Percentiles rank a stretch among this genome's conserved stretches.
phyloP scores from a whole-genome alignment of 92 coral and sea anemone species.

The Porites cylindrica region DNA sequence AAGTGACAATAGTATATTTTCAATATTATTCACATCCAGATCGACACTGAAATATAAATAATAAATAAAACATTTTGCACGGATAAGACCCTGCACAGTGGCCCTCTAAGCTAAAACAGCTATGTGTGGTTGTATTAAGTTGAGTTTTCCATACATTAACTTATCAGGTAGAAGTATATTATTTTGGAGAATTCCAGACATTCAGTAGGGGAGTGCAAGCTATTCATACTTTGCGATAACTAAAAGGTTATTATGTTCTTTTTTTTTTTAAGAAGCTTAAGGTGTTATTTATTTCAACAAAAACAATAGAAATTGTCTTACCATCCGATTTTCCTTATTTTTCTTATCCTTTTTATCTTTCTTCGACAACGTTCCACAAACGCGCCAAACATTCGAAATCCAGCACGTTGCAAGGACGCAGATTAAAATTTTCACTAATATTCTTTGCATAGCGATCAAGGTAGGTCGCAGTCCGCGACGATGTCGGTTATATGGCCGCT shows the following conservation, averaged over 20 bases:
- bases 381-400: slow-evolving; percentile 56
- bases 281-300: slow-evolving; percentile 11
- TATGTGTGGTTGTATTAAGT: too few relatives aligned
- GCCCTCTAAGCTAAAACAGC: too few relatives aligned
- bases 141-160: too few relatives aligned
- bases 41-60: neutral
- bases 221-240: neutral
- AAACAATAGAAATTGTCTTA: slow-evolving; percentile 19
- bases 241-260: neutral
- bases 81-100: too few relatives aligned
- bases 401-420: slow-evolving; percentile 44
- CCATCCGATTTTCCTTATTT: slow-evolving; percentile 43
- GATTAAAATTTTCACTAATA: neutral
- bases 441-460: slow-evolving; percentile 37
- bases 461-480: neutral
- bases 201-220: too few relatives aligned
- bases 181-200: too few relatives aligned
- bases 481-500: neutral
- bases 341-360: slow-evolving; percentile 72
- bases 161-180: too few relatives aligned
- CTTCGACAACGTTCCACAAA: slow-evolving; percentile 83
- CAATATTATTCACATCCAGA: neutral
- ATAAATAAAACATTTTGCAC: slow-evolving; percentile 16
- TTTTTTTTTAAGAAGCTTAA: neutral
- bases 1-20: too few relatives aligned